Evolutionary conservation across 1,140 invertebrate genomes (phyloP), one percentile per base, ranked within the genome.

Genomic region (Pachyrhynchus sulphureomaculatus): DNA sequence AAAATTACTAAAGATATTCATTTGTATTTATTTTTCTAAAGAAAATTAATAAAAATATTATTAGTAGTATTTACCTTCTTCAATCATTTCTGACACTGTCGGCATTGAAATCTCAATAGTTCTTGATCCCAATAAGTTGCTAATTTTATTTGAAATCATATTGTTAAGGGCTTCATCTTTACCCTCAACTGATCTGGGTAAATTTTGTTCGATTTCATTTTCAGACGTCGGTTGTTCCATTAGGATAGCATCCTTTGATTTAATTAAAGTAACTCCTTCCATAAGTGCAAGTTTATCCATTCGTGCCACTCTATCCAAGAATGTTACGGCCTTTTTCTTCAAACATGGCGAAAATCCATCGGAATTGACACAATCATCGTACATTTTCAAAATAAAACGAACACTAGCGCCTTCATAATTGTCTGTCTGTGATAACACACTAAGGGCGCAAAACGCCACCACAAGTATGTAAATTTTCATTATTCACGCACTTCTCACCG

Each of bases 261-360:
- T 81, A 37, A 88, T 82, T 10, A 89, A 77, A 63, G 85, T 85
- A 4, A 86, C 74, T 34, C 84, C 85, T 41, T 88, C 86, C 2
- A 84, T 77, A 9, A 91, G 72, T 0, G 82, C 80, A 17, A 91
- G 79, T 9, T 80, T 82, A 24, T 88, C 86, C 72, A 89, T 86
- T 48, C 84, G 81, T 0, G 84, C 81, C 5, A 88, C 78, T 36
- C 88, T 79, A 58, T 90, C 88, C 53, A 91, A 84, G 68, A 90
- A 89, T 0, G 86, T 78, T 53, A 90, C 86, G 0, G 88, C 88
- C 69, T 90, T 90, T 73, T 88, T 89, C 77, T 90, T 90, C n/a
- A 91, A 74, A 71, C 89, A 91, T 12, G 86, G 83, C 8, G 86
- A 78, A 21, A 90, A 78, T 10, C 83, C 85, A 47, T 82, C 79